phyloP scores from a whole-genome alignment of 2,888 invertebrate species.

The Teleogryllus oceanicus region DNA sequence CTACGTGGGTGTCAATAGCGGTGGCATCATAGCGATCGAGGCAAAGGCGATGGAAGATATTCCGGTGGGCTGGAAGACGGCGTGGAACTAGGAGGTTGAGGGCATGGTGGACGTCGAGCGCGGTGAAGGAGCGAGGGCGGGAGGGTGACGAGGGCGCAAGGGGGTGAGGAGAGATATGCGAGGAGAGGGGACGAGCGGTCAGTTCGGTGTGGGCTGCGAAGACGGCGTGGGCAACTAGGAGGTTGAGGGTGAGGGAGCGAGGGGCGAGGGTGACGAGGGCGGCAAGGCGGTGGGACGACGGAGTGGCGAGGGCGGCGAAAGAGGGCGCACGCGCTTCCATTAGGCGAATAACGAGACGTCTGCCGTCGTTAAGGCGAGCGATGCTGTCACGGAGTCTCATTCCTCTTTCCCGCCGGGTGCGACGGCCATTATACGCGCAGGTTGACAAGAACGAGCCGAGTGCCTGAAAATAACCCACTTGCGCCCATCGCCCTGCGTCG shows the following conservation, averaged over 20 bases:
- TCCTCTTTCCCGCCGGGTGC: neutral
- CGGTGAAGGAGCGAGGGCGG: no score
- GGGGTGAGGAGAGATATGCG: no score
- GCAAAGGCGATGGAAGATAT: no score
- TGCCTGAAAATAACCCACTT: constrained; percentile 6
- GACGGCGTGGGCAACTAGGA: neutral
- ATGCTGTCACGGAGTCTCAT: neutral
- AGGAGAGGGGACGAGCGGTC: no score
- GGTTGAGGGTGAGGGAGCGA: neutral
- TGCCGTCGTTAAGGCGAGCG: neutral
- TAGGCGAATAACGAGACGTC: constrained; percentile 18
- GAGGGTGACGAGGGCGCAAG: neutral
- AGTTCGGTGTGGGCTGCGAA: no score
- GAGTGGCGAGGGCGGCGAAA: neutral
- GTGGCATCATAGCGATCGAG: no score
- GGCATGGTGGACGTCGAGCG: no score
- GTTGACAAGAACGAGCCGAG: neutral
- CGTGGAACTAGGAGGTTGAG: no score
- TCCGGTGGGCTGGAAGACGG: no score
- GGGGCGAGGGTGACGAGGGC: neutral
- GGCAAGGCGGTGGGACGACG: neutral
- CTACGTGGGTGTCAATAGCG: no score
- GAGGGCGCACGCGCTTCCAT: neutral
- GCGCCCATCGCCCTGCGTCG: neutral
- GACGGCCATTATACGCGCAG: constrained; percentile 7